phyloP scores from a whole-genome alignment of 2,888 invertebrate species.

The Meiosimyza platycephala region DNA sequence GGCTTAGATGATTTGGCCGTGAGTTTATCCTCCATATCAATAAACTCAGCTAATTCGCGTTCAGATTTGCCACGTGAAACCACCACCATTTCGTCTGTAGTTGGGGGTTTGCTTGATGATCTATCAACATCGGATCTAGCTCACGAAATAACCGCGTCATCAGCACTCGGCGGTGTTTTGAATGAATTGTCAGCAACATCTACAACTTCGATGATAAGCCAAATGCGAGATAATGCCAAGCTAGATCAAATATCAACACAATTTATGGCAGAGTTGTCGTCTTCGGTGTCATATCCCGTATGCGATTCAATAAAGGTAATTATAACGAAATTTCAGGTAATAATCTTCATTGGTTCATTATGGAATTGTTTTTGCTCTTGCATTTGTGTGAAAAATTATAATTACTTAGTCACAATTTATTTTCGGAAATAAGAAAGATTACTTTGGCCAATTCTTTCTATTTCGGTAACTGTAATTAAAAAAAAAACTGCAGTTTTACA shows the following conservation, averaged over 20 bases:
- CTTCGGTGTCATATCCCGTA: constrained; percentile 18
- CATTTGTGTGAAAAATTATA: too few species aligned
- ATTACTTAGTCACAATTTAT: neutral
- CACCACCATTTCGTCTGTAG: constrained; percentile 56
- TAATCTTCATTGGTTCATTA: neutral
- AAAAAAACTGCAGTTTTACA: too few species aligned
- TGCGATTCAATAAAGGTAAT: constrained; percentile 30
- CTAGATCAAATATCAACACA: constrained; percentile 15
- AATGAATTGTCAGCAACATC: constrained; percentile 56
- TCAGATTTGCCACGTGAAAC: constrained; percentile 55
- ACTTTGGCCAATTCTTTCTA: too few species aligned
- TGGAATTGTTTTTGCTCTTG: too few species aligned
- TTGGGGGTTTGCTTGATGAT: constrained; percentile 55
- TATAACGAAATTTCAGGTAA: neutral
- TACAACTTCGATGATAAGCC: constrained; percentile 48
- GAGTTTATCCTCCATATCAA: constrained; percentile 65
- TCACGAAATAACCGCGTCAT: constrained; percentile 56
- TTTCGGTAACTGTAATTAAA: too few species aligned
- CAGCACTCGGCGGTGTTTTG: constrained; percentile 55
- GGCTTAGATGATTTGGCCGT: constrained; percentile 58
- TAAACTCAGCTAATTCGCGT: constrained; percentile 55
- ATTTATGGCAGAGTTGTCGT: neutral
- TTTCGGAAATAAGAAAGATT: constrained; percentile 11
- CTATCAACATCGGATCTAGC: constrained; percentile 54
- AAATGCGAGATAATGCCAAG: constrained; percentile 39